Base-by-base conservation (phyloP, 2,888 invertebrate genomes). In the Tetrapedia diversipes region DNA sequence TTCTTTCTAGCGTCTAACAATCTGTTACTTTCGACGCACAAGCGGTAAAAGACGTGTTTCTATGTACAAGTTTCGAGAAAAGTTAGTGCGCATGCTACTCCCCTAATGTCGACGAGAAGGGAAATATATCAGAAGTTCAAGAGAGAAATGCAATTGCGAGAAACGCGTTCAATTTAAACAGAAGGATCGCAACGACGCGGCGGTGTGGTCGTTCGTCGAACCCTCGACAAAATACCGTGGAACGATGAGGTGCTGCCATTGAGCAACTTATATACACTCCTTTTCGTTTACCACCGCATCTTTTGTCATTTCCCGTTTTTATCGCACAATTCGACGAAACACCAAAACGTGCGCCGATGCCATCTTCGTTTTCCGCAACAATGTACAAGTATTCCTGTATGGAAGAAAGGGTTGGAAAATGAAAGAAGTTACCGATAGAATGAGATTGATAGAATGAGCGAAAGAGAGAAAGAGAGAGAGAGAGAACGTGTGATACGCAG, bases 71-170 rank as follows among this genome's bases (percentile, higher is more conserved):
- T 86, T 85, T 85, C 77, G 76, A 71, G 86, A 86, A 89, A 87
- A 89, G 91, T 91, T 91, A 91, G 91, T 91, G 89, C 89, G 89
- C 90, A 91, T 91, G 91, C 91, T 89, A 90, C 86, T 90, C 88
- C 75, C 88, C 88, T 87, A 70, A 73, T 75, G 49, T 81, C 77
- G 74, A 66, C 66, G 74, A 73, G 68, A 78, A 68, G 59, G 80
- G 70, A 80, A 65, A 81, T 65, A 80, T 73, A 79, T 68, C 67
- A 80, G 56, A 65, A 60, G 64, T 60, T 59, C 59, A 49, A 60
- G 34, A 66, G 39, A 29, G 54, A 53, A 68, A 71, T 61, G 68
- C 68, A 60, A 70, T 51, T 47, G 56, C 39, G 37, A 49, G 67
- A 51, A 51, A 66, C 37, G 64, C 47, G 51, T 59, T 47, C 59